Evolutionary conservation across 2,113 vertebrate species (phyloP), one percentile per base, ranked within the genome.

Genomic region (Dromiciops gliroides): DNA sequence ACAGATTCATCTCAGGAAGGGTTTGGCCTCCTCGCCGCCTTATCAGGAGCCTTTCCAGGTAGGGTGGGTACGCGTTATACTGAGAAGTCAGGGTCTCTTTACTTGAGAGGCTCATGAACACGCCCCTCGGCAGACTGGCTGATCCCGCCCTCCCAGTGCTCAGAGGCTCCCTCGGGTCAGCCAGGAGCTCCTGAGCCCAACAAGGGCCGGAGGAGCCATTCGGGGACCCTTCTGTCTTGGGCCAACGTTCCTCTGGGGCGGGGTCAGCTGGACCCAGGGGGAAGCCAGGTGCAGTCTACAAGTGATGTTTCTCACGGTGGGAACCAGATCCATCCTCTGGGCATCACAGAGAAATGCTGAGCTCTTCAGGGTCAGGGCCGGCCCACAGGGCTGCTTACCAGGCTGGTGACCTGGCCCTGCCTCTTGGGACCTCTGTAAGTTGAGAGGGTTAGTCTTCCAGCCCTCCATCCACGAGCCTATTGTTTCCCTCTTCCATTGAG

Each of bases 31-130:
- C 31, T 24, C 24, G 7, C 28, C 89, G 26, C 52, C 94, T 97
- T 97, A 97, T 97, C 96, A 37, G 12, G 6, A 48, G 48, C 22
- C 0, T 95, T 98, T 98, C 95, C n/a, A 89, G 93, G 93, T 96
- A 96, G 95, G 95, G 95, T 12, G 97, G 97, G 89, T 91, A 48
- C 52, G 1, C 48, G 22, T 25, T 51, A 96, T 97, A 97, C 97
- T 96, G 91, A 94, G 94, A 98, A 83, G 97, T 37, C 0, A 2
- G 47, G 22, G 47, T 31, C n/a, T 28, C 93, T 51, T 91, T 50
- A 31, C 75, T 49, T 51, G 0, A 4, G 24, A 53, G 94, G 51
- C 51, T 67, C 60, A 16, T 53, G 22, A 8, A 53, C 23, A 52
- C 24, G 4, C 51, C 51, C 22, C 51, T 52, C 23, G 24, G 51